Conservation (phyloP, 2,113 vertebrate genomes). For the Elaphurus davidianus region DNA sequence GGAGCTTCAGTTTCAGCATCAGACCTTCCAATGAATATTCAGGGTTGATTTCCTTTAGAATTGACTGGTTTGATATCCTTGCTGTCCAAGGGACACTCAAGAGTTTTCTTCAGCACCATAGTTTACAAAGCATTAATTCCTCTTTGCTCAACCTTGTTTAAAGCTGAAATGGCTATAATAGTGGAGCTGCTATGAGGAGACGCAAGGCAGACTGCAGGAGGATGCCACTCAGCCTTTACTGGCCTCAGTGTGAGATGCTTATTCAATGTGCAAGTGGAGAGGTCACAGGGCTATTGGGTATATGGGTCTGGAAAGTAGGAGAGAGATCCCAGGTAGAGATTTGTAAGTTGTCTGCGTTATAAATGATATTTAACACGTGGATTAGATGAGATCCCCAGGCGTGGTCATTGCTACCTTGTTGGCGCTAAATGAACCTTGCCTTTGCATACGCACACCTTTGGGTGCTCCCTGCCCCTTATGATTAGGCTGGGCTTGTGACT, state of each 20-base stretch:
- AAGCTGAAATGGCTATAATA: fast-evolving
- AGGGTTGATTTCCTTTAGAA: background rate
- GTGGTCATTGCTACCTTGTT: background rate
- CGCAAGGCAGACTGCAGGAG: background rate
- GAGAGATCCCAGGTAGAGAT: background rate
- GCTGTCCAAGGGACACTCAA: background rate
- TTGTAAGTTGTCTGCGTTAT: background rate
- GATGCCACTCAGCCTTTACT: background rate
- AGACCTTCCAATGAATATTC: background rate
- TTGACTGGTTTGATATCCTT: background rate
- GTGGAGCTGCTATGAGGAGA: background rate
- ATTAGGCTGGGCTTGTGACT: background rate
- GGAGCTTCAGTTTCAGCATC: background rate
- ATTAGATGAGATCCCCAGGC: background rate
- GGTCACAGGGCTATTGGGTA: background rate
- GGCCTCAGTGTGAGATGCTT: background rate
- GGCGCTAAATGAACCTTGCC: background rate
- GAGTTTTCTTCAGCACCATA: background rate
- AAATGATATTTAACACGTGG: background rate
- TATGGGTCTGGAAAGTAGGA: background rate
- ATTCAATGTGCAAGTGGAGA: background rate
- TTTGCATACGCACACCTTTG: background rate
- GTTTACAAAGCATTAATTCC: background rate
- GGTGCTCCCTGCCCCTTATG: background rate
- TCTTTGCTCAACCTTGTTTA: background rate